Evolutionary conservation across 2,113 vertebrate genomes (phyloP).

Genomic region (Alosa alosa): DNA sequence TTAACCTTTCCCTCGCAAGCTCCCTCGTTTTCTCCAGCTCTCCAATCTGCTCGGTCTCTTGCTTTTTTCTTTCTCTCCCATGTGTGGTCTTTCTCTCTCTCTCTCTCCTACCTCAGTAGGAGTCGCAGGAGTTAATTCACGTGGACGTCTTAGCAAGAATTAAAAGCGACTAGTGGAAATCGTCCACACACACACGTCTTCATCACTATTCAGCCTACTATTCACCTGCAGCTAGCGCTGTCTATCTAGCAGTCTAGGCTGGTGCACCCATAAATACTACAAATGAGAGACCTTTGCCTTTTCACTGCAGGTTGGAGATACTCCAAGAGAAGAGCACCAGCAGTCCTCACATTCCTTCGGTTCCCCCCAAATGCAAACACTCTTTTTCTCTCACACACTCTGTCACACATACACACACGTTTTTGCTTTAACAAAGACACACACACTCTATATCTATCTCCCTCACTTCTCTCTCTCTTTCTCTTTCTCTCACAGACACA

Average conservation of each 20-base stretch:
- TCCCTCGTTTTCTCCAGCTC: background rate
- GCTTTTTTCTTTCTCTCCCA: background rate
- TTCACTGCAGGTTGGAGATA: background rate
- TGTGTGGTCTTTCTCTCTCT: slow-evolving; percentile 19
- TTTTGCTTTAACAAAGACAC: background rate
- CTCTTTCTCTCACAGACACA: background rate
- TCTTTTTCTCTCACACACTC: background rate
- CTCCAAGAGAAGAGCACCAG: background rate
- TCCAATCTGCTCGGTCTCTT: background rate
- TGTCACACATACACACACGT: background rate
- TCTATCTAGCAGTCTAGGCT: background rate
- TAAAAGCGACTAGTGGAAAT: background rate
- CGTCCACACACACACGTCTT: background rate
- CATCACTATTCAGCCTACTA: background rate
- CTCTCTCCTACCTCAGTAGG: background rate
- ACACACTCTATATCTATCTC: slow-evolving; percentile 26
- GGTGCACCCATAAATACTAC: background rate
- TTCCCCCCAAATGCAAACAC: background rate
- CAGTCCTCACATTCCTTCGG: background rate
- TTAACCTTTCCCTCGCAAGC: background rate
- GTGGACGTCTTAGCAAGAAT: background rate
- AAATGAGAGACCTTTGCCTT: too few species aligned
- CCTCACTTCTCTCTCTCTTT: background rate
- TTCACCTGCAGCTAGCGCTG: background rate
- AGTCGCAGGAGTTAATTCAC: background rate